Percentiles rank a stretch among this genome's conserved stretches.
These are phyloP conservation scores for Iselma pallidipennis DNA, from an alignment of 2,888 invertebrate genomes.

Conservation along the genomic window DNA sequence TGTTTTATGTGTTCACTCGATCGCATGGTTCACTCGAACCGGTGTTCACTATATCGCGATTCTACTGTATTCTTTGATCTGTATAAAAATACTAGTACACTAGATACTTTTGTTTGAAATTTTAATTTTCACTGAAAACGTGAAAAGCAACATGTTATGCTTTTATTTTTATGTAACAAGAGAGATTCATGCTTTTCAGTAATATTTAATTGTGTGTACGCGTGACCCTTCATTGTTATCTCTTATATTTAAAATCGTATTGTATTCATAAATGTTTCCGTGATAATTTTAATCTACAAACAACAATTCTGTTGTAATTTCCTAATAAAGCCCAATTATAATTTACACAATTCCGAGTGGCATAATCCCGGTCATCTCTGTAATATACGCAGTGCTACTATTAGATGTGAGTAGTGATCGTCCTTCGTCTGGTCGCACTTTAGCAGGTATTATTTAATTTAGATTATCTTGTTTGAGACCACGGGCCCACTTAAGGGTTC, in stretches of 20 bases:
- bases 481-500: conserved; percentile 43
- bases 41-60: too few relatives aligned
- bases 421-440: conserved; percentile 34
- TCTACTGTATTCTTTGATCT: too few relatives aligned
- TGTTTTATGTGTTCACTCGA: background rate
- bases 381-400: conserved; percentile 9
- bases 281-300: conserved; percentile 5
- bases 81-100: background rate
- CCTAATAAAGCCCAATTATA: conserved; percentile 21
- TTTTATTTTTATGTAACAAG: background rate
- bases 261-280: background rate
- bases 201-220: background rate
- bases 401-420: conserved; percentile 1
- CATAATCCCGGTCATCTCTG: conserved; percentile 19
- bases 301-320: conserved; percentile 16
- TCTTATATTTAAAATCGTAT: background rate
- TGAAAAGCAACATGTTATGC: background rate
- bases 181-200: background rate
- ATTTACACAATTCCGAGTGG: conserved; percentile 17
- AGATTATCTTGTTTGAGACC: conserved; percentile 47
- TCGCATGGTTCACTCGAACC: too few relatives aligned
- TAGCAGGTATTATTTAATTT: conserved; percentile 52
- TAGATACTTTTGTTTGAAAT: background rate
- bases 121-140: background rate
- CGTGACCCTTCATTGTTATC: background rate